Evolutionary conservation across 1,140 invertebrate genomes (phyloP).

Genomic region (Dufourea novaeangliae): DNA sequence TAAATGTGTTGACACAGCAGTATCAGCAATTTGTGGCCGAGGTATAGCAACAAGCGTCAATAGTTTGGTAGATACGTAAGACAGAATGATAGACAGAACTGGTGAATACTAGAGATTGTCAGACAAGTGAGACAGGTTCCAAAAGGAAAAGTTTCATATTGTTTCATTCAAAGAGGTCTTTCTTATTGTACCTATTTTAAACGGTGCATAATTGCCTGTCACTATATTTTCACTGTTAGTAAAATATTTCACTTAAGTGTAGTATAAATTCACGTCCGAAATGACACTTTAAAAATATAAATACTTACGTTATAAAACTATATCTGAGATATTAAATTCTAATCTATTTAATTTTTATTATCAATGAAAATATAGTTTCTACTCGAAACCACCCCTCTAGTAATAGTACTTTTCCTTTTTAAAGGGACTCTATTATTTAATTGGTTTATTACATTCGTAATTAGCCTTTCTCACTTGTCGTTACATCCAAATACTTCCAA

Average conservation of each 20-base stretch:
- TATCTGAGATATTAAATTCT: background rate
- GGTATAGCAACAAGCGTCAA: conserved; percentile 81
- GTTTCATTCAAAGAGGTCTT: background rate
- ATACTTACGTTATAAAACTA: background rate
- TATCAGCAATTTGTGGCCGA: conserved; percentile 79
- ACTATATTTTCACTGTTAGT: conserved; percentile 42
- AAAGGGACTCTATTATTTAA: background rate
- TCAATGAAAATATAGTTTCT: conserved; percentile 47
- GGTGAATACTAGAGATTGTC: conserved; percentile 55
- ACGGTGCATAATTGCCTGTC: conserved; percentile 38
- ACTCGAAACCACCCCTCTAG: conserved; percentile 44
- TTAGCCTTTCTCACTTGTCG: conserved; percentile 49
- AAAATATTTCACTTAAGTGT: background rate
- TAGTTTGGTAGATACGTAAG: conserved; percentile 75
- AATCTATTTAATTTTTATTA: background rate
- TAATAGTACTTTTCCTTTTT: background rate
- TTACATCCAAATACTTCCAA: conserved; percentile 10
- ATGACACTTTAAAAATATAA: no score
- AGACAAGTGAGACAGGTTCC: conserved; percentile 60
- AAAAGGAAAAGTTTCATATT: conserved; percentile 17
- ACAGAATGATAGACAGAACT: conserved; percentile 63
- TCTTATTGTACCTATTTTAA: background rate
- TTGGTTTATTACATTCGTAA: background rate
- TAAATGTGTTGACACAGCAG: conserved; percentile 76
- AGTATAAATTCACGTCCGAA: background rate